phyloP scores from a whole-genome alignment of 1,140 invertebrate species.

The Leptestheria dahalacensis region DNA sequence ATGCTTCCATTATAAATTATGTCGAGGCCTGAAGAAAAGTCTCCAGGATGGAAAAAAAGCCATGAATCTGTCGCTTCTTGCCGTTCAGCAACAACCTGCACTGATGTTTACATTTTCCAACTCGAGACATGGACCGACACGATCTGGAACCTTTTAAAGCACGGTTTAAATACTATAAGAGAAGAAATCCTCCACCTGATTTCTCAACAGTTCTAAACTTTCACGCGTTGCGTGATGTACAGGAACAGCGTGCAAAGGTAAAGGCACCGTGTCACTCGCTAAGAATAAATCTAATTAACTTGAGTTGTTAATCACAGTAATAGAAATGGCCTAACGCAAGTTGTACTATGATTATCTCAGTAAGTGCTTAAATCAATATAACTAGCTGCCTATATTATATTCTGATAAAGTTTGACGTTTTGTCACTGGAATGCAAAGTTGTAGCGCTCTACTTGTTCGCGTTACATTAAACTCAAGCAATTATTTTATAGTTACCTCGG shows the following conservation, averaged over 20 bases:
- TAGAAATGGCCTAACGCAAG: not conserved
- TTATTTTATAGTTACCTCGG: no score
- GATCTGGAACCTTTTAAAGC: constrained; percentile 23
- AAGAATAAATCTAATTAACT: not conserved
- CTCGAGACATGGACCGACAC: not conserved
- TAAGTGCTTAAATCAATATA: not conserved
- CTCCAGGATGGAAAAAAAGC: no score
- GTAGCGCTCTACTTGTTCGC: no score
- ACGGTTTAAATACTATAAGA: constrained; percentile 28
- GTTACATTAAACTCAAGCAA: no score
- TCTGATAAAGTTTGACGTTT: no score
- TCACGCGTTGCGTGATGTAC: not conserved
- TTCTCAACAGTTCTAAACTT: constrained; percentile 25
- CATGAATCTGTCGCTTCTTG: no score
- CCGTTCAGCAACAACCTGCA: not conserved
- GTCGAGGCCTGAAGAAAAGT: no score
- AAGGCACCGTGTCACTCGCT: not conserved
- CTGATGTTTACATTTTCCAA: not conserved
- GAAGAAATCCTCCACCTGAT: constrained; percentile 22
- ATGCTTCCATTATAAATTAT: no score
- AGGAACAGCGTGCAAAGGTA: not conserved
- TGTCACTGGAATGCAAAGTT: no score
- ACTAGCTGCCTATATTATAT: not conserved
- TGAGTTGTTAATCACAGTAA: constrained; percentile 2
- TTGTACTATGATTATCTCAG: not conserved